Evolutionary conservation across 2,888 invertebrate genomes (phyloP).

Genomic region (Amphipyra tragopoginis): DNA sequence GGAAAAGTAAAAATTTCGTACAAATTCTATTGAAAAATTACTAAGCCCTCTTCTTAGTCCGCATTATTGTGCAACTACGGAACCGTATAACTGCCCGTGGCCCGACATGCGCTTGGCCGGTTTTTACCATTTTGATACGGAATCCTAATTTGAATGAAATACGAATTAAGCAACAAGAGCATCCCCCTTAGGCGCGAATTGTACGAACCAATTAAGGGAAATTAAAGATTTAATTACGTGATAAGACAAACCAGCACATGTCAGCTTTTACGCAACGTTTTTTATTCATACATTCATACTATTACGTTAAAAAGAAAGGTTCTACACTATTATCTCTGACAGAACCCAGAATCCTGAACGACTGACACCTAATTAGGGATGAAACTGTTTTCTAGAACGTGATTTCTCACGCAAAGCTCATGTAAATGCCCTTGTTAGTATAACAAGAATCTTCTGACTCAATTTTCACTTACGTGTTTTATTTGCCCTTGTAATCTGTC

Average conservation of each 20-base stretch:
- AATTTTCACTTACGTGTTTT: background rate
- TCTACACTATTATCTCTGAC: conserved; percentile 8
- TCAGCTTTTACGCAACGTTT: conserved; percentile 11
- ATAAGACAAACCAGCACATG: background rate
- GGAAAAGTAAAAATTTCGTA: no score
- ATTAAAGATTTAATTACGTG: background rate
- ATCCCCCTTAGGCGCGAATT: no score
- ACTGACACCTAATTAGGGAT: conserved; percentile 6
- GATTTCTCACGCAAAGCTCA: no score
- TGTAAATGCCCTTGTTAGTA: background rate
- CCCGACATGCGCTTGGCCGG: no score
- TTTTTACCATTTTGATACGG: no score
- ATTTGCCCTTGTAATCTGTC: no score
- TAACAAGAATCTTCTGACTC: background rate
- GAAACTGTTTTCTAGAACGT: no score
- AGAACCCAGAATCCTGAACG: conserved; percentile 6
- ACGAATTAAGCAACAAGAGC: no score
- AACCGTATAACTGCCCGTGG: no score
- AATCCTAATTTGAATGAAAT: background rate
- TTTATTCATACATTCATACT: conserved; percentile 23
- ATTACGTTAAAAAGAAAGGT: background rate
- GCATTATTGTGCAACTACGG: no score
- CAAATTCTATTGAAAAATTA: no score
- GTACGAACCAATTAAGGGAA: conserved; percentile 1
- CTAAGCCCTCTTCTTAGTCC: no score